Evolutionary conservation across 2,888 invertebrate species (phyloP), one percentile per base, ranked within the genome.

Genomic region (Dryadula phaetusa): DNA sequence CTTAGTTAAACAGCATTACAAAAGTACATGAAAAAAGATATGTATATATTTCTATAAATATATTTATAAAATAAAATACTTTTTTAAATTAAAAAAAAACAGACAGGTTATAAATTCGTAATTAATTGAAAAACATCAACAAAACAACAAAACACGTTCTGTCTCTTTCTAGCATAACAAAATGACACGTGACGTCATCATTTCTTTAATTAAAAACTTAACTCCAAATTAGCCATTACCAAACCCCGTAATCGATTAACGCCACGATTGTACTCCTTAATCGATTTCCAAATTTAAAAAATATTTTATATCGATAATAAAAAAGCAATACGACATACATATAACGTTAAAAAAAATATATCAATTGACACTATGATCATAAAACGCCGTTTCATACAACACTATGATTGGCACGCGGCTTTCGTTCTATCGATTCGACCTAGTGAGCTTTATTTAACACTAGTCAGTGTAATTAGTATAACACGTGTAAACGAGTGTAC

Each of bases 361-460:
- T 25, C 4, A 28, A 12, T 5, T 22, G 12, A 47, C n/a, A 7
- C 25, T 14, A 0, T 49, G 8, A 46, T 10, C 3, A 47, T 5
- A 20, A 46, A 46, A 47, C 20, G 14, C n/a, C 2, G 2, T 53
- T 12, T 40, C 3, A 44, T 42, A 14, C 18, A 7, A 6, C 0
- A 53, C 47, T 49, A 40, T 42, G 62, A 25, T 25, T 34, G n/a
- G 52, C 37, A 22, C n/a, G 47, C 20, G 32, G 49, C 20, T 64
- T 52, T 58, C 10, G 5, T 18, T 52, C 22, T 47, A 68, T 68
- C 61, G 68, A 64, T 62, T 40, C 47, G 64, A 64, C 68, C 68
- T 64, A 61, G 32, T 64, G 40, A 68, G 56, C 64, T 61, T 47
- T 37, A 4, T 25, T 18, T 53, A 14, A 18, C 44, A 22, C 22